Conservation (phyloP, 2,797 vertebrate species). For the Paratrypauchen microcephalus region DNA sequence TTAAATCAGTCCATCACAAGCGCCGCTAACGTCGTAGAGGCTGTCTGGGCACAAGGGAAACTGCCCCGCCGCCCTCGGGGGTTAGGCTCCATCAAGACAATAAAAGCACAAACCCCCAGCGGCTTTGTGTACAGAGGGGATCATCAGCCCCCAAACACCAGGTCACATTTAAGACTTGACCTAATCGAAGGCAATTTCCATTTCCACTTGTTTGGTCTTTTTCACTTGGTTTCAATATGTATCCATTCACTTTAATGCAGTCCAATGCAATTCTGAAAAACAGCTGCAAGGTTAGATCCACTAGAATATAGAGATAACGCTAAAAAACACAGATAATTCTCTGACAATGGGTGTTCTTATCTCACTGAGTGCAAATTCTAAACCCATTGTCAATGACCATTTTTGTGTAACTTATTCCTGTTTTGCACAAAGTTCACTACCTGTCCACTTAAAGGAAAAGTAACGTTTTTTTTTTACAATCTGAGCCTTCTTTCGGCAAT, state of each 20-base stretch:
- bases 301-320: not conserved
- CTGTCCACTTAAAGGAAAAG: too few relatives aligned
- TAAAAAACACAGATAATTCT: not conserved
- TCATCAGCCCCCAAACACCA: conserved; percentile 15
- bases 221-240: conserved; percentile 6
- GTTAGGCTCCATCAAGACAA: conserved; percentile 46
- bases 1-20: conserved; percentile 80
- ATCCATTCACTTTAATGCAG: not conserved
- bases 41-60: conserved; percentile 56
- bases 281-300: too few relatives aligned
- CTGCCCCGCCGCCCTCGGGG: conserved; percentile 52
- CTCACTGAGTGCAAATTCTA: too few relatives aligned
- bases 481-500: too few relatives aligned
- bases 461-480: too few relatives aligned
- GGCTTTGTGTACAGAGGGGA: conserved; percentile 45
- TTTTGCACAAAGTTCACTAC: too few relatives aligned
- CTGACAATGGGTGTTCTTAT: too few relatives aligned
- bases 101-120: conserved; percentile 43
- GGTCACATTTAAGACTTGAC: conserved; percentile 4
- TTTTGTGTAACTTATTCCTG: too few relatives aligned
- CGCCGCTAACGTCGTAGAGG: conserved; percentile 49
- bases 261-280: not conserved
- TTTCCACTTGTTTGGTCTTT: conserved; percentile 8
- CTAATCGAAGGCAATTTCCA: conserved; percentile 4
- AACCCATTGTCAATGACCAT: too few relatives aligned